A percentile compares a stretch with the other conserved stretches of the same genome.
Conservation (phyloP, 2,113 vertebrate species). For the Crotalus viridis region DNA sequence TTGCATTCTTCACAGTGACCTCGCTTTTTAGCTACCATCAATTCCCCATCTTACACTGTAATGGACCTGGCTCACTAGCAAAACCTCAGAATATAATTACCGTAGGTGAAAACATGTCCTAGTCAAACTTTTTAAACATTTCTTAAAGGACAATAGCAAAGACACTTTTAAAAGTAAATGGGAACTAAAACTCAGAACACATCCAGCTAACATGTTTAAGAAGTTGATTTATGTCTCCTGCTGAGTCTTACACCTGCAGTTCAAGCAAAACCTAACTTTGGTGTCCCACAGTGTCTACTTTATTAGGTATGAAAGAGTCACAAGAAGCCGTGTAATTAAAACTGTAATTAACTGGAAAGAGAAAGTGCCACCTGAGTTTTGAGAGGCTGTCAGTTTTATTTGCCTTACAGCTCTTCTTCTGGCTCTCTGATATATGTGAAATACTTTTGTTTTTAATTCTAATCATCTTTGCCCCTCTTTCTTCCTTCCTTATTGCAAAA, state of each 20-base stretch:
- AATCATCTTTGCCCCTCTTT: neutral
- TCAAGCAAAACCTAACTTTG: constrained; percentile 81
- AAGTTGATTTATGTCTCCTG: constrained; percentile 80
- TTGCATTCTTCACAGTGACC: neutral
- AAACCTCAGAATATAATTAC: neutral
- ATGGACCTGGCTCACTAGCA: neutral
- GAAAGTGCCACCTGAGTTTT: constrained; percentile 86
- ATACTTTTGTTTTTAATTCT: constrained; percentile 6
- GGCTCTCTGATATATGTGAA: constrained; percentile 65
- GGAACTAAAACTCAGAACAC: constrained; percentile 73
- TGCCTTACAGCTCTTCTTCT: constrained; percentile 77
- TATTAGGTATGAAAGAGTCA: constrained; percentile 85
- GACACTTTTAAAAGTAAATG: constrained; percentile 63
- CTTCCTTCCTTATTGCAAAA: neutral
- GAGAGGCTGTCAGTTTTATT: constrained; percentile 84
- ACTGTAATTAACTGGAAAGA: constrained; percentile 81
- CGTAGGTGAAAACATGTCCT: constrained; percentile 37
- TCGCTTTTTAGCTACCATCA: neutral
- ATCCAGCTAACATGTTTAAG: constrained; percentile 77
- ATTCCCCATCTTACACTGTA: neutral
- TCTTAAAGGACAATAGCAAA: constrained; percentile 62
- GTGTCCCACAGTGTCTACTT: constrained; percentile 81
- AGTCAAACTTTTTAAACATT: constrained; percentile 47
- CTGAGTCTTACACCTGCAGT: constrained; percentile 83
- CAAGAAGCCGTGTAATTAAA: constrained; percentile 85